Evolutionary conservation across 2,113 vertebrate species (phyloP), one percentile per base, ranked within the genome.

Genomic region (Gambusia holbrooki): DNA sequence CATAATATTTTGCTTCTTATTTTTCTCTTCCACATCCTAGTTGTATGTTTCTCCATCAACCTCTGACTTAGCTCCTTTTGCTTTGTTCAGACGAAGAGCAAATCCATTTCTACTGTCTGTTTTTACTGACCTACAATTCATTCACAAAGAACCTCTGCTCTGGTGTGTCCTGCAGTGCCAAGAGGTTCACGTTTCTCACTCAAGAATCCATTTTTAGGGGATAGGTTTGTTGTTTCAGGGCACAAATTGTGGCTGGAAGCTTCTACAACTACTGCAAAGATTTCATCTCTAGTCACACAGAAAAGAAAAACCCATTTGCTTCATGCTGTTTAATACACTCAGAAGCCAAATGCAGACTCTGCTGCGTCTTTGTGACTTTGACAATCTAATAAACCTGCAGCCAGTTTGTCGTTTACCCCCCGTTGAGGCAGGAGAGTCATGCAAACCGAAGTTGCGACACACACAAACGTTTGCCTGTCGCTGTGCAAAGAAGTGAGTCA

Each of bases 281-380:
- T 3, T n/a, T 68, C 48, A 74, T 48, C 68, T 88, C 32, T 29
- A 78, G 77, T 82, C 76, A 54, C 71, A 81, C 35, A 54, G 61
- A 37, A 15, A 42, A 74, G 76, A 73, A 69, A 76, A 82, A 69
- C 72, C 74, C 32, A 88, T 89, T 79, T 84, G 79, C 75, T 79
- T 82, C 84, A 78, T 1, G 76, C 88, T 82, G 88, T 66, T 90
- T 85, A 81, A 87, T 77, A 72, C 54, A 25, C 80, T 76, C 66
- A 4, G 81, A 66, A 72, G 58, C 77, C 80, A 60, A 81, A 88
- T 32, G 81, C 60, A 62, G 70, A 74, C 37, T 51, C 27, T 60
- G 65, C 64, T 65, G 71, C 60, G 8, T 45, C 40, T 35, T 54
- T 19, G 25, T 9, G 11, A 65, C 29, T 73, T 35, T 70, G 80